Conservation (phyloP, 2,888 invertebrate species). For the Sicus ferrugineus region DNA sequence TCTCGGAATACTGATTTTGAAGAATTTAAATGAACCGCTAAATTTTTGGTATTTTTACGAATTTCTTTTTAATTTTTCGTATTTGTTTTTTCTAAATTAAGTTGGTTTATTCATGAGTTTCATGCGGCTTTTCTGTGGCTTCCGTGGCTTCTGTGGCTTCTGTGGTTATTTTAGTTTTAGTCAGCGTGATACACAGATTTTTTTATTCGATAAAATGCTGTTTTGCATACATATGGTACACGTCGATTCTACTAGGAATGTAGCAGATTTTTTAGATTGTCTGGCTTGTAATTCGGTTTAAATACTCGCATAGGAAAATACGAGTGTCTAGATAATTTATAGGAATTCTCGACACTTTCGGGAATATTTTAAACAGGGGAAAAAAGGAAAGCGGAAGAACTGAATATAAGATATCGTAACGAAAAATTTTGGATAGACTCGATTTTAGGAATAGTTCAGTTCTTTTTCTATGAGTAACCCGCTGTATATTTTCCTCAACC, state of each 20-base stretch:
- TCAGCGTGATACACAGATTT: conserved; percentile 21
- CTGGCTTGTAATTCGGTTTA: too few relatives aligned
- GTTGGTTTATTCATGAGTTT: conserved; percentile 28
- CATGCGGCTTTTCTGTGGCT: neutral
- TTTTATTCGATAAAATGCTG: conserved; percentile 16
- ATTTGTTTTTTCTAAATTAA: conserved; percentile 1
- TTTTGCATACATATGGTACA: conserved; percentile 30
- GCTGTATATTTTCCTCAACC: too few relatives aligned
- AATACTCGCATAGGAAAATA: too few relatives aligned
- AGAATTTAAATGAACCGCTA: conserved; percentile 11
- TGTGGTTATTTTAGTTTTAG: neutral
- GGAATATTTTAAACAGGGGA: too few relatives aligned
- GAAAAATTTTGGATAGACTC: too few relatives aligned
- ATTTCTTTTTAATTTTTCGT: neutral
- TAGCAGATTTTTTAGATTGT: conserved; percentile 19
- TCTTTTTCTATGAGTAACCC: too few relatives aligned
- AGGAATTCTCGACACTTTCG: too few relatives aligned
- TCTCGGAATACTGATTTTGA: neutral
- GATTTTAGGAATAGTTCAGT: too few relatives aligned
- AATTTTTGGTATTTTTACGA: neutral
- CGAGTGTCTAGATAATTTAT: too few relatives aligned
- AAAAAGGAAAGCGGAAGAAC: too few relatives aligned
- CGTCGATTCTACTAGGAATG: conserved; percentile 3
- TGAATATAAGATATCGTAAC: too few relatives aligned
- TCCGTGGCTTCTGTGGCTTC: neutral